Evolutionary conservation across 2,797 vertebrate genomes (phyloP).

Genomic region (Gambelia wislizenii): DNA sequence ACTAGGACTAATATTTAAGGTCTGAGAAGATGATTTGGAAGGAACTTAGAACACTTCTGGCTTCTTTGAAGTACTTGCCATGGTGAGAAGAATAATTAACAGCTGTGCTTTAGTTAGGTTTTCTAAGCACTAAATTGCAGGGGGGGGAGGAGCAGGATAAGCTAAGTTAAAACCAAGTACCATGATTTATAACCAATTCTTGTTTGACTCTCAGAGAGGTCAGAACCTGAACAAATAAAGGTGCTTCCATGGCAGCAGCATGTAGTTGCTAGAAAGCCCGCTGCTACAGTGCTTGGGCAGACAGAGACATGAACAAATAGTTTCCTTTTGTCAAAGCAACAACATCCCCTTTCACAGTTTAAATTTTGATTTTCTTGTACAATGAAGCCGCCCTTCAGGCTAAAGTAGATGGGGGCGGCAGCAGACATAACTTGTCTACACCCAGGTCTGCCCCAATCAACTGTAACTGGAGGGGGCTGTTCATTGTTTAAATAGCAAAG

Average conservation of each 20-base stretch:
- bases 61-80: too few species aligned
- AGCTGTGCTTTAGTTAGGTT: neutral
- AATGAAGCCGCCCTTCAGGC: conserved; percentile 23
- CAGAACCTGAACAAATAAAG: conserved; percentile 63
- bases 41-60: too few species aligned
- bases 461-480: neutral
- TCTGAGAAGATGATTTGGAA: neutral
- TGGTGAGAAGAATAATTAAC: too few species aligned
- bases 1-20: neutral
- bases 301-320: conserved; percentile 32
- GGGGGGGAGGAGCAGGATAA: conserved; percentile 47
- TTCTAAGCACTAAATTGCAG: neutral
- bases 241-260: neutral
- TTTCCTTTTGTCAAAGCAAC: conserved; percentile 52
- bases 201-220: conserved; percentile 65
- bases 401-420: neutral
- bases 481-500: neutral
- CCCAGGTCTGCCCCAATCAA: neutral
- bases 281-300: conserved; percentile 44
- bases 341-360: conserved; percentile 38
- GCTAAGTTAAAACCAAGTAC: conserved; percentile 60
- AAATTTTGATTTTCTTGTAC: conserved; percentile 32
- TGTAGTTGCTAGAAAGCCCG: conserved; percentile 43
- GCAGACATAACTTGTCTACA: neutral
- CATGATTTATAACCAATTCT: conserved; percentile 81